These are phyloP conservation scores for Phenganax marumi DNA, from an alignment of 92 coral and sea anemone species.

Conservation along the genomic window DNA sequence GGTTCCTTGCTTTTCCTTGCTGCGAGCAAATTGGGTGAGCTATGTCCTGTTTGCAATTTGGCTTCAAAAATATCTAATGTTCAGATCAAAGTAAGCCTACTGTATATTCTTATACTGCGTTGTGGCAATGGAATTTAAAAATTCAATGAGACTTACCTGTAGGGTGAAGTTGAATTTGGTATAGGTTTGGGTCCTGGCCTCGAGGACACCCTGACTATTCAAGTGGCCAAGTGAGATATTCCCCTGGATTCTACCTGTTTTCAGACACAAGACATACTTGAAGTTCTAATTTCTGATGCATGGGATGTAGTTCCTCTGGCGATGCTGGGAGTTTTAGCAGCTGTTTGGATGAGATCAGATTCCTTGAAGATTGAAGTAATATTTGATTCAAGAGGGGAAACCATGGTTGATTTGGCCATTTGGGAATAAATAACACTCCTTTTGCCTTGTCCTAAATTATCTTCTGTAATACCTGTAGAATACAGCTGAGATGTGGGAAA, in stretches of 20 bases:
- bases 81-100: too few species aligned
- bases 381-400: constrained; percentile 45
- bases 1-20: too few species aligned
- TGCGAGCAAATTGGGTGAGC: too few species aligned
- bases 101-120: too few species aligned
- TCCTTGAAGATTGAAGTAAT: constrained; percentile 43
- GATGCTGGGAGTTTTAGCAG: constrained; percentile 52
- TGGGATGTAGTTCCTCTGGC: constrained; percentile 51
- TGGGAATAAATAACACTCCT: constrained; percentile 52
- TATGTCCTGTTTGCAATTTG: too few species aligned
- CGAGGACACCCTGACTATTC: constrained; percentile 49
- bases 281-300: constrained; percentile 46
- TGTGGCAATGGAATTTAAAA: too few species aligned
- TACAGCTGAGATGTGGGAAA: constrained; percentile 68
- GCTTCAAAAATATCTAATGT: too few species aligned
- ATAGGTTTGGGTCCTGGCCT: constrained; percentile 31
- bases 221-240: background rate
- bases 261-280: constrained; percentile 49
- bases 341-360: constrained; percentile 38
- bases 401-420: constrained; percentile 64
- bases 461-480: too few species aligned
- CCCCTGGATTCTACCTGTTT: constrained; percentile 34
- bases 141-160: too few species aligned
- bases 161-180: too few species aligned
- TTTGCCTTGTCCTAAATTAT: constrained; percentile 51